phyloP scores from a whole-genome alignment of 2,888 invertebrate genomes.

The Rhingia rostrata region DNA sequence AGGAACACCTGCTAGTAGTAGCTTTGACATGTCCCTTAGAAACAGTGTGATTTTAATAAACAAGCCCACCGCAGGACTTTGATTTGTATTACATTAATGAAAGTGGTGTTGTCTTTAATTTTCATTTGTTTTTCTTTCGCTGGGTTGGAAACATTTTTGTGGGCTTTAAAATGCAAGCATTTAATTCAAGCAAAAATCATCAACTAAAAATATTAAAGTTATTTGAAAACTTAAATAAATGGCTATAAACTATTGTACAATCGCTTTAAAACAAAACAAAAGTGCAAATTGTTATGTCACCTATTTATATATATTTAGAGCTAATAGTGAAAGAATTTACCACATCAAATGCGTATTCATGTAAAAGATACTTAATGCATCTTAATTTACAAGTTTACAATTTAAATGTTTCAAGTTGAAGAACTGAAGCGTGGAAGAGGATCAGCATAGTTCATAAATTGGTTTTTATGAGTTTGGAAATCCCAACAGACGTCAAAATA shows the following conservation, averaged over 20 bases:
- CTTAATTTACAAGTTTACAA: background rate
- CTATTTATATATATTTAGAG: slow-evolving; percentile 10
- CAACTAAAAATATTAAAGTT: too few relatives aligned
- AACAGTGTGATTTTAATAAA: slow-evolving; percentile 11
- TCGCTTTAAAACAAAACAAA: too few relatives aligned
- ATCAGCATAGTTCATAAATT: too few relatives aligned
- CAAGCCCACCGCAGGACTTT: slow-evolving; percentile 16
- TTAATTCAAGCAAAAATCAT: too few relatives aligned
- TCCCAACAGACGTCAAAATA: too few relatives aligned
- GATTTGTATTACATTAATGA: slow-evolving; percentile 2
- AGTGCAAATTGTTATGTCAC: background rate
- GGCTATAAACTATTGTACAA: too few relatives aligned
- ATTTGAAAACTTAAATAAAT: too few relatives aligned
- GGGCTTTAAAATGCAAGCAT: too few relatives aligned
- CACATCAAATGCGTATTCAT: background rate
- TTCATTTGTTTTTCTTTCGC: background rate
- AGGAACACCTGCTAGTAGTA: slow-evolving; percentile 35
- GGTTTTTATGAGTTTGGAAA: too few relatives aligned
- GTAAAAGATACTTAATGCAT: background rate
- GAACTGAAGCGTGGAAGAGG: slow-evolving; percentile 1
- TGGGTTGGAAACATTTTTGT: background rate
- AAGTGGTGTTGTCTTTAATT: background rate
- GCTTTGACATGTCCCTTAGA: slow-evolving; percentile 25
- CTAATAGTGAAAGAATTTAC: background rate
- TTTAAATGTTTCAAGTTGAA: background rate